Percentiles rank a stretch among this genome's conserved stretches.
These are phyloP conservation scores for Montipora capitata DNA, from an alignment of 92 coral and sea anemone species.

Conservation along the genomic window DNA sequence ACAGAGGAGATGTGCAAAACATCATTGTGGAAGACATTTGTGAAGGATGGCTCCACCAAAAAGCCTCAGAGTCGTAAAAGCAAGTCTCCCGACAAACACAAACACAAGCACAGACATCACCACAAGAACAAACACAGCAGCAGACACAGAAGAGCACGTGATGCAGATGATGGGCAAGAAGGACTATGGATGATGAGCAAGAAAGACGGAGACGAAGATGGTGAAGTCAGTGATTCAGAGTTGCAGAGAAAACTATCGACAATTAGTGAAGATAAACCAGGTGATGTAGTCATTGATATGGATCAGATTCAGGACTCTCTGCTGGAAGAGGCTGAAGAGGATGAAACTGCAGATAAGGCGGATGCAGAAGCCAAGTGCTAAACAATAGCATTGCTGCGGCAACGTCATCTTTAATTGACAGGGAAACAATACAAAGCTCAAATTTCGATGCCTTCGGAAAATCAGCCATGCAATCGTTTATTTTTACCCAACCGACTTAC, in stretches of 20 bases:
- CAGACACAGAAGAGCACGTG: constrained; percentile 44
- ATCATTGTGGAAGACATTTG: constrained; percentile 93
- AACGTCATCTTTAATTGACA: neutral
- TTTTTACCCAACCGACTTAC: neutral
- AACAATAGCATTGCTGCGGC: neutral
- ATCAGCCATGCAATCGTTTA: neutral
- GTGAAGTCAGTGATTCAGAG: constrained; percentile 50
- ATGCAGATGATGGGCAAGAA: constrained; percentile 50
- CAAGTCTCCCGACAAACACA: constrained; percentile 68
- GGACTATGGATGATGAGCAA: constrained; percentile 86
- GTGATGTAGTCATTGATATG: constrained; percentile 51
- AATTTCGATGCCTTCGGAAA: neutral
- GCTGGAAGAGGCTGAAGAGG: constrained; percentile 16
- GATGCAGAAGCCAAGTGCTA: constrained; percentile 6
- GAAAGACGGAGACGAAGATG: constrained; percentile 53
- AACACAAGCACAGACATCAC: constrained; percentile 81
- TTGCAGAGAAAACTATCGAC: constrained; percentile 55
- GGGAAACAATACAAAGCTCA: neutral
- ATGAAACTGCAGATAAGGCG: neutral
- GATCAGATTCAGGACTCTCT: constrained; percentile 47
- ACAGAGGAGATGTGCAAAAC: constrained; percentile 94
- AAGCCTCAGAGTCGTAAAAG: constrained; percentile 46
- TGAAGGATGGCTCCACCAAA: constrained; percentile 74
- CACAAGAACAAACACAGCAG: constrained; percentile 33
- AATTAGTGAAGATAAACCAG: constrained; percentile 65